Evolutionary conservation across 2,888 invertebrate genomes (phyloP).

Genomic region (Baccha elongata): DNA sequence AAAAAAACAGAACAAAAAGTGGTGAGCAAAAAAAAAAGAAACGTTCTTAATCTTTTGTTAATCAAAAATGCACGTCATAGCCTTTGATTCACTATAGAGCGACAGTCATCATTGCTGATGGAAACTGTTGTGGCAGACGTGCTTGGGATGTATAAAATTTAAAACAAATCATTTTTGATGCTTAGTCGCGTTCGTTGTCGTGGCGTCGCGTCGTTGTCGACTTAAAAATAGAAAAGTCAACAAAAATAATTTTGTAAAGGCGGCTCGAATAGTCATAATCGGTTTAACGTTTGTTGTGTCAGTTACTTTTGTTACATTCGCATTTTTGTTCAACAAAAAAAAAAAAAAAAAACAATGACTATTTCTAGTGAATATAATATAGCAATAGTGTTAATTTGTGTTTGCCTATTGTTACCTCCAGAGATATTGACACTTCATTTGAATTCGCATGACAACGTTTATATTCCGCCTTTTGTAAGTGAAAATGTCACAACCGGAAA

Average conservation of each 20-base stretch:
- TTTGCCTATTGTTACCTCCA: slow-evolving; percentile 26
- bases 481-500: slow-evolving; percentile 74
- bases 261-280: slow-evolving; percentile 32
- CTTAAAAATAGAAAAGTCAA: slow-evolving; percentile 42
- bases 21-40: slow-evolving; percentile 45
- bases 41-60: slow-evolving; percentile 67
- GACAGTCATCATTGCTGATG: slow-evolving; percentile 29
- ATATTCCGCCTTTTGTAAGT: slow-evolving; percentile 28
- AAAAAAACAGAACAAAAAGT: slow-evolving; percentile 23
- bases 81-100: slow-evolving; percentile 16
- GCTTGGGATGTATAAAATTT: slow-evolving; percentile 76
- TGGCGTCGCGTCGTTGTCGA: slow-evolving; percentile 50
- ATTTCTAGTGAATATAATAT: slow-evolving; percentile 3
- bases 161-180: slow-evolving; percentile 77
- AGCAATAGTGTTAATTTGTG: slow-evolving; percentile 15
- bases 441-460: slow-evolving; percentile 17
- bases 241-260: slow-evolving; percentile 39
- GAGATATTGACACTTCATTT: slow-evolving; percentile 16
- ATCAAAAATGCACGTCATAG: slow-evolving; percentile 53
- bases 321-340: not conserved
- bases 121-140: slow-evolving; percentile 38
- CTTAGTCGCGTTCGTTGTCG: slow-evolving; percentile 75
- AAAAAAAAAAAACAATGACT: slow-evolving; percentile 13
- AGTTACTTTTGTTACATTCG: slow-evolving; percentile 27
- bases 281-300: slow-evolving; percentile 22